Evolutionary conservation across 2,888 invertebrate species (phyloP).

Genomic region (Phalera bucephala): DNA sequence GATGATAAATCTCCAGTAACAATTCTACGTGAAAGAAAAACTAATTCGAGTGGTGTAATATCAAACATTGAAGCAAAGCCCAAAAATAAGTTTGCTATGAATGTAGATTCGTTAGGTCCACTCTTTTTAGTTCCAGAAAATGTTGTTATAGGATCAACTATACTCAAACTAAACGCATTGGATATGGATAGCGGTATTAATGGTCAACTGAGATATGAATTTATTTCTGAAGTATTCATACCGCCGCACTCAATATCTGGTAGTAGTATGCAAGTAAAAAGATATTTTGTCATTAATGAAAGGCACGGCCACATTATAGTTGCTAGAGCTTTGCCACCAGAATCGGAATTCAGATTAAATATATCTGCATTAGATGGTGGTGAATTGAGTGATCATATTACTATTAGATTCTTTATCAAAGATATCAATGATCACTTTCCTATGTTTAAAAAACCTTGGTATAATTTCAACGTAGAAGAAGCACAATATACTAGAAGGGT

Average conservation of each 20-base stretch:
- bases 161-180: conserved; percentile 87
- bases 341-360: conserved; percentile 89
- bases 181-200: conserved; percentile 89
- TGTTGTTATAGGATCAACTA: conserved; percentile 86
- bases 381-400: conserved; percentile 87
- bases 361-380: conserved; percentile 90
- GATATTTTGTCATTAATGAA: conserved; percentile 90
- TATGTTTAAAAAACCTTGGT: conserved; percentile 91
- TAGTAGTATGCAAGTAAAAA: conserved; percentile 78
- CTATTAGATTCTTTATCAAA: conserved; percentile 87
- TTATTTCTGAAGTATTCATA: conserved; percentile 86
- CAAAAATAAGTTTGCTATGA: conserved; percentile 62
- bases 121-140: conserved; percentile 88
- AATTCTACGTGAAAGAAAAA: conserved; percentile 69
- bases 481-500: conserved; percentile 88
- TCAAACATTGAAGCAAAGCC: conserved; percentile 61
- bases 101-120: conserved; percentile 73
- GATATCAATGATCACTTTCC: conserved; percentile 94
- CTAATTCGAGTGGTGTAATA: conserved; percentile 47
- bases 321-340: conserved; percentile 87
- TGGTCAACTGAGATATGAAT: conserved; percentile 87
- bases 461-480: conserved; percentile 91
- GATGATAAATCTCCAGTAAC: conserved; percentile 78
- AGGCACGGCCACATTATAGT: conserved; percentile 89
- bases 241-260: conserved; percentile 71